A percentile compares a stretch with the other conserved stretches of the same genome.
Conservation (phyloP, 2,113 vertebrate species). For the Scopus umbretta region DNA sequence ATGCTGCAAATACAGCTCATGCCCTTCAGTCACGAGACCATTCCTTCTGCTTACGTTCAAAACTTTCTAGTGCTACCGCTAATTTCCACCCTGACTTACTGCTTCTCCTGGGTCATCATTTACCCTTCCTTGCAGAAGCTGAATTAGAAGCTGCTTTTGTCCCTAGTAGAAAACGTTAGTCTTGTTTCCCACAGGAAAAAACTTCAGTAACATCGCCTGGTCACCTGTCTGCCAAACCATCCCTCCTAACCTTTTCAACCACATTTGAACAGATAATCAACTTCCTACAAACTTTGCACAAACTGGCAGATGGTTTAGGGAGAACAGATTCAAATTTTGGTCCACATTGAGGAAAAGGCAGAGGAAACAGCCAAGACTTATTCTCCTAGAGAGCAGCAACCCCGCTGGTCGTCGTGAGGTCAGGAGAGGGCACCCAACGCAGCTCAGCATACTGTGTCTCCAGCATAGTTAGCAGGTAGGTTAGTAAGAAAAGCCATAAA, state of each 20-base stretch:
- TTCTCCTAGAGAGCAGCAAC: neutral
- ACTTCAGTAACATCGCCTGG: neutral
- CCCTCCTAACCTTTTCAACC: neutral
- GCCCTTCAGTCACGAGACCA: neutral
- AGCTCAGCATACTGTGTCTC: neutral
- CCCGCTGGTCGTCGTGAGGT: neutral
- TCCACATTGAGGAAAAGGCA: neutral
- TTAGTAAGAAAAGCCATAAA: neutral
- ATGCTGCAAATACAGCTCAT: fast-evolving
- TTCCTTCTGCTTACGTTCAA: neutral
- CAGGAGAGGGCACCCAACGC: neutral
- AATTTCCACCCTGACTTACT: neutral
- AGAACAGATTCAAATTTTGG: neutral
- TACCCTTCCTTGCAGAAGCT: neutral
- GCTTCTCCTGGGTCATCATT: neutral
- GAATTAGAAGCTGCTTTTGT: neutral
- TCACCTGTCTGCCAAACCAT: neutral
- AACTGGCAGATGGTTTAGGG: neutral
- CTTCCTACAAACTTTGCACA: neutral
- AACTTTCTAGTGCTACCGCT: neutral
- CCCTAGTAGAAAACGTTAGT: neutral
- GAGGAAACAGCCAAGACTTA: neutral
- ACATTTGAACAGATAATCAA: neutral
- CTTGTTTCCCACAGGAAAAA: neutral
- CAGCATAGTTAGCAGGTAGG: neutral